Evolutionary conservation across 2,113 vertebrate genomes (phyloP), one percentile per base, ranked within the genome.

Genomic region (Pelusios castaneus): DNA sequence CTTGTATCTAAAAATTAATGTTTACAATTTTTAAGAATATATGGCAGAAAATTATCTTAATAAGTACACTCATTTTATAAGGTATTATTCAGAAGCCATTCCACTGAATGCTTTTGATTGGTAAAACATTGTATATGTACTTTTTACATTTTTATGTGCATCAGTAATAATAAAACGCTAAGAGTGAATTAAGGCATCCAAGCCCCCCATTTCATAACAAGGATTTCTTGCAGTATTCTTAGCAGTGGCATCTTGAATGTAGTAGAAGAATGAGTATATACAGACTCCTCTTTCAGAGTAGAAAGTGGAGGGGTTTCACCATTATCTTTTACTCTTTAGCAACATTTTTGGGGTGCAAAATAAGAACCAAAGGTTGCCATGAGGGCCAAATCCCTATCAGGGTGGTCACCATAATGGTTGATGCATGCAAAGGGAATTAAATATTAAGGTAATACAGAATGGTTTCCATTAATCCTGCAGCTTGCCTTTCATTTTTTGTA

Each of bases 281-380:
- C 88, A 95, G 88, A 83, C 88, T 85, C 81, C 0, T 49, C 27
- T 63, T 83, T 90, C 94, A 96, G 90, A 95, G 94, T 96, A 94
- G 93, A 96, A 67, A 84, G 93, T 97, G 91, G 94, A 10, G 94
- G 92, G 91, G 92, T 92, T 95, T 86, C 34, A 47, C 90, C 96
- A 38, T 63, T 96, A 91, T 92, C 56, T 96, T 95, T 29, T 49
- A 63, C 0, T 94, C 21, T 96, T 93, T 88, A 92, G 9, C 12
- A 0, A 19, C 85, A 92, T 91, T 47, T 84, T 90, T 54, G 90
- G 88, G 67, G 84, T 93, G 84, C 86, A 95, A 88, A 93, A 84
- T 91, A 86, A 90, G 83, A 88, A 93, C 84, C 77, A 90, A n/a
- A 86, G 58, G 86, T 84, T 90, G 87, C 86, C 94, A 70, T 93